Percentiles rank a stretch among this genome's conserved stretches.
Conservation (phyloP, 2,888 invertebrate genomes). For the Acleris sparsana region DNA sequence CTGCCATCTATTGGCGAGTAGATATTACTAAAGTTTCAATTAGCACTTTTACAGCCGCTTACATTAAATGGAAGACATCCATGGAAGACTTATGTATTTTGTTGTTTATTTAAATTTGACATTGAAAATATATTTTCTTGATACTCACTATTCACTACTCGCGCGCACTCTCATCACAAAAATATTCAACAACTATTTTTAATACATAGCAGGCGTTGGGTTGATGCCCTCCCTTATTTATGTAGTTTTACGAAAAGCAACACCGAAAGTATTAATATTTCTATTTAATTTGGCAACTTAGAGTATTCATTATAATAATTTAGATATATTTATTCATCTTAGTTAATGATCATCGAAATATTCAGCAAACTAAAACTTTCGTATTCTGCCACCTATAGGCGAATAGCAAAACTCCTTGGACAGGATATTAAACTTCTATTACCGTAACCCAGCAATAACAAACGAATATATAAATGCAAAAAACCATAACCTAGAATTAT, state of each 20-base stretch:
- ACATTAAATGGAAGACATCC: slow-evolving; percentile 39
- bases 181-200: no score
- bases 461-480: slow-evolving; percentile 28
- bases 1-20: slow-evolving; percentile 25
- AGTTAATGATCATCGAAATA: neutral
- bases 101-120: slow-evolving; percentile 53
- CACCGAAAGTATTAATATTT: neutral
- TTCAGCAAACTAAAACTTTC: neutral
- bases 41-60: slow-evolving; percentile 16
- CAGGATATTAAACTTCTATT: neutral
- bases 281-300: neutral
- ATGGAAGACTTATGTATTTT: slow-evolving; percentile 37
- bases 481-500: slow-evolving; percentile 17
- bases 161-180: slow-evolving; percentile 17
- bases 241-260: neutral
- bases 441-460: slow-evolving; percentile 11
- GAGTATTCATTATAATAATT: no score
- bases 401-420: neutral
- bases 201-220: no score
- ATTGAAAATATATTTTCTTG: slow-evolving; percentile 71
- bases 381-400: neutral
- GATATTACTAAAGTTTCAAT: slow-evolving; percentile 9
- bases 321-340: no score
- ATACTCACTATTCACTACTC: slow-evolving; percentile 14
- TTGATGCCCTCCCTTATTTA: no score